Percentiles rank a stretch among this genome's conserved stretches.
These are phyloP conservation scores for Xerus inauris DNA, from an alignment of 2,113 vertebrate genomes.

Conservation along the genomic window DNA sequence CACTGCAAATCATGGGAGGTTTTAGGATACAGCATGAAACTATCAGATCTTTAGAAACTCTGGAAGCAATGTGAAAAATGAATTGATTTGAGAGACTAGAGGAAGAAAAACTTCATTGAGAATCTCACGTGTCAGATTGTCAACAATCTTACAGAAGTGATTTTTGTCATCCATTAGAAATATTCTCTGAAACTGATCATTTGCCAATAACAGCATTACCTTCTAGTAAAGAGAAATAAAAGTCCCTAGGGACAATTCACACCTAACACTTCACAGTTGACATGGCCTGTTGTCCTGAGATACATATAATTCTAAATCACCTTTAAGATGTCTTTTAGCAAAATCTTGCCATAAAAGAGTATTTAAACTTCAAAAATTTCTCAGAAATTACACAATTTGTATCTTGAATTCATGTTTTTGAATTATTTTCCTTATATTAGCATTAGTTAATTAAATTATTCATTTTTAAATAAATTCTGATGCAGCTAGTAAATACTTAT, in stretches of 20 bases:
- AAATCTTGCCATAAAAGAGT: background rate
- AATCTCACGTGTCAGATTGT: background rate
- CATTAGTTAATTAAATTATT: background rate
- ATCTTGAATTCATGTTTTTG: background rate
- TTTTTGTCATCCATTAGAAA: background rate
- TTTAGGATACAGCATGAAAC: background rate
- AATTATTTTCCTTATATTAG: background rate
- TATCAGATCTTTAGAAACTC: background rate
- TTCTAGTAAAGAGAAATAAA: background rate
- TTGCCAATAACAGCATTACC: background rate
- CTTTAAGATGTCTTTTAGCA: background rate
- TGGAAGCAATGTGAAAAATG: conserved; percentile 1
- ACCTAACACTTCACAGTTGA: background rate
- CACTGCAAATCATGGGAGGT: background rate
- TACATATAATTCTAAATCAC: conserved; percentile 1
- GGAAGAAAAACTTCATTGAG: background rate
- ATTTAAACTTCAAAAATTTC: background rate
- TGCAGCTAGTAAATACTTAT: background rate
- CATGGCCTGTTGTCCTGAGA: background rate
- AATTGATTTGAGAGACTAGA: background rate
- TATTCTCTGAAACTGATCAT: background rate
- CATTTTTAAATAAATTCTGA: conserved; percentile 6
- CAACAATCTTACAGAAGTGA: background rate
- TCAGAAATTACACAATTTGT: background rate
- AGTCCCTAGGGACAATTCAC: background rate